Percentiles rank a stretch among this genome's conserved stretches.
These are phyloP conservation scores for Erpetoichthys calabaricus DNA, from an alignment of 2,797 vertebrate species.

Conservation along the genomic window DNA sequence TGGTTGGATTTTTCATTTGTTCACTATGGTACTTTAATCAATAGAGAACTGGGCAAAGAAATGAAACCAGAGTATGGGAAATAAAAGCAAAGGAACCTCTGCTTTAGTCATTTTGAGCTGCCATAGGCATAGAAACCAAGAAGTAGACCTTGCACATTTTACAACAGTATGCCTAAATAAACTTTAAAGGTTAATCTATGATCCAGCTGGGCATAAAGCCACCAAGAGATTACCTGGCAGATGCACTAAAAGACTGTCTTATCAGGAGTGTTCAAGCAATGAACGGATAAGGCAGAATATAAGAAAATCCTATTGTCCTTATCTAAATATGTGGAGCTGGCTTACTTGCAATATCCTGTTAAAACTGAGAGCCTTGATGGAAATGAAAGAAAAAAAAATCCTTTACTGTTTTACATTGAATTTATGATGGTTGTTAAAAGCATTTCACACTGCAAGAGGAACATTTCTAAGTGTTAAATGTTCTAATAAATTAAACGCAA, in stretches of 20 bases:
- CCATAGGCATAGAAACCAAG: constrained; percentile 4
- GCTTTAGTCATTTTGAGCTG: constrained; percentile 6
- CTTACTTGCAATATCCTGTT: neutral
- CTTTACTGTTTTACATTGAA: constrained; percentile 21
- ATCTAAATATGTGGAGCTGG: constrained; percentile 3
- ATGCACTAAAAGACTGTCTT: neutral
- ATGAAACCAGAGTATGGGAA: constrained; percentile 5
- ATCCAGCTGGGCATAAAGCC: constrained; percentile 6
- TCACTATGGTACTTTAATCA: constrained; percentile 6
- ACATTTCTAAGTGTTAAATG: constrained; percentile 16
- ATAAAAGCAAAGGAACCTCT: constrained; percentile 3
- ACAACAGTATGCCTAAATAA: constrained; percentile 1
- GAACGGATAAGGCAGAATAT: neutral
- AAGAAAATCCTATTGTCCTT: constrained; percentile 3
- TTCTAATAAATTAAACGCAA: constrained; percentile 26
- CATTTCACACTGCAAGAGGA: constrained; percentile 13
- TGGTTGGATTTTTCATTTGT: neutral
- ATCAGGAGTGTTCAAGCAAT: neutral
- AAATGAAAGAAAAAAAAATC: neutral
- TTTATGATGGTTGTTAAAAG: constrained; percentile 14
- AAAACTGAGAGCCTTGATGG: constrained; percentile 3
- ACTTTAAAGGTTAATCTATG: constrained; percentile 9
- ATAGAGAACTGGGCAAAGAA: constrained; percentile 2
- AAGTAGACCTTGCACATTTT: neutral
- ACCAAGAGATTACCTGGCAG: constrained; percentile 8